These are phyloP conservation scores for Clarias gariepinus DNA, from an alignment of 2,113 vertebrate genomes.

Conservation along the genomic window DNA sequence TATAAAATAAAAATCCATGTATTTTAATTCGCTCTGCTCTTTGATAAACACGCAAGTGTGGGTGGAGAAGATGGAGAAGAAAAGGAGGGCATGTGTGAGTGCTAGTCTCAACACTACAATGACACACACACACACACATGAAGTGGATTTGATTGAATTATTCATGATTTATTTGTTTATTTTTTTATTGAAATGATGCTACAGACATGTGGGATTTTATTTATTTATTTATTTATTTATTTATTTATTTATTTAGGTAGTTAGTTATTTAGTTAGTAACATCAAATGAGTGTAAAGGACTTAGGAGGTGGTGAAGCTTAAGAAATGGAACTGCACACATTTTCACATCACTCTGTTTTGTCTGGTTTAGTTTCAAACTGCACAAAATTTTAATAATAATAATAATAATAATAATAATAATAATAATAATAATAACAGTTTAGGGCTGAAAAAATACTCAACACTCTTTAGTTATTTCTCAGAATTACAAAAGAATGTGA, in stretches of 20 bases:
- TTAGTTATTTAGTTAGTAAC: neutral
- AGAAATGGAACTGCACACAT: neutral
- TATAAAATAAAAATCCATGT: conserved; percentile 1
- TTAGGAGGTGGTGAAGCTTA: neutral
- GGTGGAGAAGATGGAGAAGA: conserved; percentile 5
- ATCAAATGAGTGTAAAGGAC: neutral
- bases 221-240: neutral
- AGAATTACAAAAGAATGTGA: neutral
- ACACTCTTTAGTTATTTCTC: neutral
- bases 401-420: neutral
- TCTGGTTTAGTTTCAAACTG: neutral
- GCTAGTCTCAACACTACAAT: neutral
- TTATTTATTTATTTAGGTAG: neutral
- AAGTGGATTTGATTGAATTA: neutral
- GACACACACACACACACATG: neutral
- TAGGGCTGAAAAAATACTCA: neutral
- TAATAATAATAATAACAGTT: neutral
- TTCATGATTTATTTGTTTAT: too few relatives aligned
- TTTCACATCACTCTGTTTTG: neutral
- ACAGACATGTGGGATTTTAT: neutral
- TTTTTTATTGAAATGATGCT: neutral
- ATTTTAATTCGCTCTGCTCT: conserved; percentile 10
- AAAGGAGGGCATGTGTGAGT: conserved; percentile 12
- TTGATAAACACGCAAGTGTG: conserved; percentile 18
- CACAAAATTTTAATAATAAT: neutral